Evolutionary conservation across 2,888 invertebrate genomes (phyloP), one percentile per base, ranked within the genome.

Genomic region (Apamea epomidion): DNA sequence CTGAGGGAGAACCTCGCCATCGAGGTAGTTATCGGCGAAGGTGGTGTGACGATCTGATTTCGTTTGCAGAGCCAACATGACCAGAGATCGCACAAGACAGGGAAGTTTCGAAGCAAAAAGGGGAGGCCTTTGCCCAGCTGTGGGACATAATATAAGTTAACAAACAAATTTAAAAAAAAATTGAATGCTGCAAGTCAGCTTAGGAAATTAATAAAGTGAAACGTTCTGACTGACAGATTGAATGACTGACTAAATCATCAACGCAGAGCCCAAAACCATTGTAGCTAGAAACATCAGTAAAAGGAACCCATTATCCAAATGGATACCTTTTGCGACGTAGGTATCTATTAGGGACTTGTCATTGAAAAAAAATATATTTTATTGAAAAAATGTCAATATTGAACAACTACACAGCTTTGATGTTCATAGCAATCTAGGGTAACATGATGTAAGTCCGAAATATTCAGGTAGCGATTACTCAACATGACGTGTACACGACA

Each of bases 401-500:
- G 25, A n/a, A 62, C 18, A 60, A n/a, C 58, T 67, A 16, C 6
- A 51, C 0, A 45, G 51, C 82, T 81, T 75, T 75, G 81, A 80
- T 62, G 75, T 78, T 60, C 58, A n/a, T 32, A 58, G 25, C 67
- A 69, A 74, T 74, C 32, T 72, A 29, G 21, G 25, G n/a, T 71
- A 80, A 80, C 54, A 84, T 48, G 60, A n/a, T 71, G 60, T 84
- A 71, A 51, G 25, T 58, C n/a, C 70, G 42, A 54, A 65, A 73
- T 73, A 58, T 70, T 74, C 58, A 80, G 62, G 81, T 71, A 65
- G 64, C 69, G 60, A 84, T 84, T 69, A 85, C 76, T 76, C 84
- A 82, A 82, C 72, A 58, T 45, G 71, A 70, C 54, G 64, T 51
- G 58, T 16, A 85, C 79, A 85, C 64, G 85, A 67, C 71, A 71